A percentile compares a stretch with the other conserved stretches of the same genome.
These are phyloP conservation scores for Oscheius sp. DNA, from an alignment of 2,888 invertebrate genomes.

Conservation along the genomic window DNA sequence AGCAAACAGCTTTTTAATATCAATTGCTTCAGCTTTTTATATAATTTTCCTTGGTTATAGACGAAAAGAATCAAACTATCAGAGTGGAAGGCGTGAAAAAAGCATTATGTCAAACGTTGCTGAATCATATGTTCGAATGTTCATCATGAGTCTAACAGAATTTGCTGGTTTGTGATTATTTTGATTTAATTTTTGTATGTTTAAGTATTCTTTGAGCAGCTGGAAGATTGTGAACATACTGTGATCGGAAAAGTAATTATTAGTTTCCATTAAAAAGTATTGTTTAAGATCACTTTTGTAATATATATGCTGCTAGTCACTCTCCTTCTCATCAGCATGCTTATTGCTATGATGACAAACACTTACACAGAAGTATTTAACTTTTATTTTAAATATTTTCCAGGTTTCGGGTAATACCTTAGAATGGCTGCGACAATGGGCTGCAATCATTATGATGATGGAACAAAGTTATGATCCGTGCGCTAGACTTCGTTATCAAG, in stretches of 20 bases:
- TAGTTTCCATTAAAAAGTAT: background rate
- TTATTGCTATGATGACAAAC: conserved; percentile 99
- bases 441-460: conserved; percentile 92
- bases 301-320: conserved; percentile 97
- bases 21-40: conserved; percentile 51
- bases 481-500: conserved; percentile 84
- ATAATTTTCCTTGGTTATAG: conserved; percentile 74
- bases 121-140: conserved; percentile 86
- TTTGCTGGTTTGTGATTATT: conserved; percentile 80
- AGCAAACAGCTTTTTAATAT: background rate
- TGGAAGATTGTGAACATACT: conserved; percentile 82
- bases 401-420: conserved; percentile 92
- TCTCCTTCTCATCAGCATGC: conserved; percentile 87
- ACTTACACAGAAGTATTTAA: conserved; percentile 84
- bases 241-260: conserved; percentile 71
- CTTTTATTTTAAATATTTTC: background rate
- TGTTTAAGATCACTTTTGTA: conserved; percentile 79
- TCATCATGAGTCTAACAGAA: conserved; percentile 95
- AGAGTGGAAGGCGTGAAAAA: conserved; percentile 21
- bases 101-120: conserved; percentile 77
- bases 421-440: conserved; percentile 98
- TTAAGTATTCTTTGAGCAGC: conserved; percentile 84
- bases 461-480: conserved; percentile 92
- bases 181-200: background rate
- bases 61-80: conserved; percentile 34